Percentiles rank a stretch among this genome's conserved stretches.
These are phyloP conservation scores for Zosterops pallidus DNA, from an alignment of 2,113 vertebrate genomes.

Conservation along the genomic window DNA sequence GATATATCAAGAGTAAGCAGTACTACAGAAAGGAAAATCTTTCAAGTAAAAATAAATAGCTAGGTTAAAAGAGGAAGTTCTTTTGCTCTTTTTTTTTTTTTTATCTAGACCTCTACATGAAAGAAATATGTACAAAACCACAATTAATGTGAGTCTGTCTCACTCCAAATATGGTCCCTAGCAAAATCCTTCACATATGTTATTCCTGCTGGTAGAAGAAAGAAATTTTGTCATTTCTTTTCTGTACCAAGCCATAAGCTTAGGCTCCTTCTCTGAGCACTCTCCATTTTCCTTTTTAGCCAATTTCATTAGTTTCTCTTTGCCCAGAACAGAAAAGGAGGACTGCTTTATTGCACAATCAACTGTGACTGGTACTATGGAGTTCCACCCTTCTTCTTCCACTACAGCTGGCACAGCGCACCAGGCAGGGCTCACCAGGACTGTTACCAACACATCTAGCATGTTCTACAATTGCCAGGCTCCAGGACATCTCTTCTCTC, in stretches of 20 bases:
- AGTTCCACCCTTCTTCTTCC: neutral
- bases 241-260: neutral
- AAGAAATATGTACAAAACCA: neutral
- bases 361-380: neutral
- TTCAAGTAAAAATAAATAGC: neutral
- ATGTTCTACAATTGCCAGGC: rapidly evolving
- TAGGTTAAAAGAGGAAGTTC: neutral
- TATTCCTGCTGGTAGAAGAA: neutral
- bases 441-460: neutral
- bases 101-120: neutral
- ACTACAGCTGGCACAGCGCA: neutral
- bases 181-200: neutral
- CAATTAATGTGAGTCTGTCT: neutral
- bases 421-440: neutral
- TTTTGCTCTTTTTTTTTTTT: neutral
- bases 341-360: neutral
- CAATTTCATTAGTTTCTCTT: neutral
- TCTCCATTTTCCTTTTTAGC: neutral
- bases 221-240: neutral
- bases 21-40: neutral
- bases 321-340: neutral
- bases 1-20: neutral
- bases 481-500: neutral
- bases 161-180: neutral
- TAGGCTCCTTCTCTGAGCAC: neutral